phyloP scores from a whole-genome alignment of 2,797 vertebrate species.

The Thripadectes ignobilis region DNA sequence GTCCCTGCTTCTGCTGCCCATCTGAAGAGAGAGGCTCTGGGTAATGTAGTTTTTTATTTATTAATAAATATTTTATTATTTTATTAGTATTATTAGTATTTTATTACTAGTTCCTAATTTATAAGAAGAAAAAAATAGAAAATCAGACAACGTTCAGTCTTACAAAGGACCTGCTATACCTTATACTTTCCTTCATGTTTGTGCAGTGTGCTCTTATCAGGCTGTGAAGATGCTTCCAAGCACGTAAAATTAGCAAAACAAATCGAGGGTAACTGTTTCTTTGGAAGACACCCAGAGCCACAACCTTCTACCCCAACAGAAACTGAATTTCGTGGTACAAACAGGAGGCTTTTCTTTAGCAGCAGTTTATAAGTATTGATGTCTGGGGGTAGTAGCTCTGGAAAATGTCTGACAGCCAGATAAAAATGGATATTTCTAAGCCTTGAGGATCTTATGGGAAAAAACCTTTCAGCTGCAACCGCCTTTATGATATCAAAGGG shows the following conservation, averaged over 20 bases:
- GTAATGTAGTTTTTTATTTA: not conserved
- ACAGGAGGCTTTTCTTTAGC: not conserved
- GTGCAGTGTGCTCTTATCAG: not conserved
- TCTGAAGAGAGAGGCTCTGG: not conserved
- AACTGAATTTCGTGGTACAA: not conserved
- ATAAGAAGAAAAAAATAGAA: not conserved
- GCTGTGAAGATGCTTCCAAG: not conserved
- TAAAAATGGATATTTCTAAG: conserved; percentile 21
- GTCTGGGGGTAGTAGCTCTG: not conserved
- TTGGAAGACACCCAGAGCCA: not conserved
- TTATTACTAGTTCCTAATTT: not conserved
- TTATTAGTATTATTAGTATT: no score
- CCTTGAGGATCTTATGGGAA: not conserved
- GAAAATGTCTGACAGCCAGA: not conserved
- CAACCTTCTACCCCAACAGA: not conserved
- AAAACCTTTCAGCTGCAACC: not conserved
- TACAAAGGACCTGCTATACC: not conserved
- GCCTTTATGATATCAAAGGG: not conserved
- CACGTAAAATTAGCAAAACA: not conserved
- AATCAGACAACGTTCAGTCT: not conserved
- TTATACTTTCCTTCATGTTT: not conserved
- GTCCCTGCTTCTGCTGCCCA: not conserved
- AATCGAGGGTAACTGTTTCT: not conserved
- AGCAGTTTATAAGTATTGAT: not conserved
- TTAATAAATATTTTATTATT: not conserved